These are phyloP conservation scores for Equus quagga DNA, from an alignment of 2,113 vertebrate species.

Conservation along the genomic window DNA sequence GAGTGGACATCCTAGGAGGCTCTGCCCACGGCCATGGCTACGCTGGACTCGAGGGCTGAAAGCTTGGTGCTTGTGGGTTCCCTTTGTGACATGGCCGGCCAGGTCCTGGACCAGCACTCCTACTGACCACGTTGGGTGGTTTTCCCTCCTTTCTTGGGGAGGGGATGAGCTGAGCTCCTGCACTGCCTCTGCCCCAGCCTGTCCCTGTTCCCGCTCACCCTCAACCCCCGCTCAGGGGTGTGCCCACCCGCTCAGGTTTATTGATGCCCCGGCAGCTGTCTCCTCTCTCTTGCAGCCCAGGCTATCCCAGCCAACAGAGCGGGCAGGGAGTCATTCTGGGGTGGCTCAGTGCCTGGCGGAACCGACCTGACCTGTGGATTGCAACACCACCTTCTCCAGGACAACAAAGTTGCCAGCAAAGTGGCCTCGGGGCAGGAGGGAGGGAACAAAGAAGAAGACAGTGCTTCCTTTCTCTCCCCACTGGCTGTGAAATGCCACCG, in stretches of 20 bases:
- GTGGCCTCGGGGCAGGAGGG: neutral
- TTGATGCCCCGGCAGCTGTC: neutral
- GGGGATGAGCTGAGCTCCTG: neutral
- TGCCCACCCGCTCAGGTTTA: neutral
- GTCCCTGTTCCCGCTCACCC: neutral
- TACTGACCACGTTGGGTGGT: too few species aligned
- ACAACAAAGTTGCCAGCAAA: neutral
- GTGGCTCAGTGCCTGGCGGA: neutral
- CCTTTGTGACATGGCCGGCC: neutral
- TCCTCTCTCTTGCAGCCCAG: neutral
- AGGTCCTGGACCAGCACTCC: neutral
- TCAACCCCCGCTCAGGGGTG: too few species aligned
- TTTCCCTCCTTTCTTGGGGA: neutral
- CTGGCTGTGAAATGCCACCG: neutral
- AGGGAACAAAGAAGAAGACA: neutral
- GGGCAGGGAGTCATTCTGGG: neutral
- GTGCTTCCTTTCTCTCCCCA: neutral
- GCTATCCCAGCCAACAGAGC: neutral
- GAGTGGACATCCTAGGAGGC: neutral
- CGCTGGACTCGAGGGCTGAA: neutral
- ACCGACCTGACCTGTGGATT: neutral
- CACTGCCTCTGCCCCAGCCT: neutral
- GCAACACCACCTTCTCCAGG: neutral
- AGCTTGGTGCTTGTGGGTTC: neutral
- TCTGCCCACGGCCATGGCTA: accelerated